These are phyloP conservation scores for Corticium candelabrum DNA, from an alignment of 37 sponge, comb jelly and placozoan species.

Conservation along the genomic window DNA sequence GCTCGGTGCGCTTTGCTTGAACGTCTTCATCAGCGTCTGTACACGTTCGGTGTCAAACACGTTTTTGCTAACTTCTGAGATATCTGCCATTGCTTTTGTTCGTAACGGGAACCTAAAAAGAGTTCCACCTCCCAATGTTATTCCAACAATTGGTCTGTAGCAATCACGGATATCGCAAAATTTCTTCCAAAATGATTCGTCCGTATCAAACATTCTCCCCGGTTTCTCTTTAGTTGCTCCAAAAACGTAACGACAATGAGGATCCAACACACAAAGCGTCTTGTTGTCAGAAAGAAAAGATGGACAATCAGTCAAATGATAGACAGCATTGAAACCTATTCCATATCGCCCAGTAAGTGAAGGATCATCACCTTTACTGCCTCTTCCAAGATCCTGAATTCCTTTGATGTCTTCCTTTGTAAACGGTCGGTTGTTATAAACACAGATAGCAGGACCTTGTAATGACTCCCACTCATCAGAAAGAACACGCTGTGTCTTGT, in stretches of 20 bases:
- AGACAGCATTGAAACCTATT: conserved; percentile 22
- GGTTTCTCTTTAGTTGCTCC: not conserved
- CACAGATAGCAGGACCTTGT: conserved; percentile 19
- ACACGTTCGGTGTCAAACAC: not conserved
- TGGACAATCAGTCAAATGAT: conserved; percentile 25
- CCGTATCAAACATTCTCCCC: not conserved
- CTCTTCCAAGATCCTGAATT: conserved; percentile 19
- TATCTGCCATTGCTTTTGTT: not conserved
- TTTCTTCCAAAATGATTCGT: not conserved
- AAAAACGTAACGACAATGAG: not conserved
- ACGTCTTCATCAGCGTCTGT: not conserved
- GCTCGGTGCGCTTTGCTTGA: not conserved
- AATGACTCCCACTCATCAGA: conserved; percentile 17
- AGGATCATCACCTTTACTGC: conserved; percentile 20
- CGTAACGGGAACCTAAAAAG: conserved; percentile 19
- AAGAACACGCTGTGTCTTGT: conserved; percentile 6
- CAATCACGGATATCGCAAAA: not conserved
- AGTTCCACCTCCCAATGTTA: conserved; percentile 1
- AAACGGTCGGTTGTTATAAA: conserved; percentile 16
- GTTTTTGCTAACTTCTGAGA: not conserved
- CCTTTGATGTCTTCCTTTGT: conserved; percentile 24
- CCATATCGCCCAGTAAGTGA: conserved; percentile 17
- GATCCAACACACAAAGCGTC: conserved; percentile 1
- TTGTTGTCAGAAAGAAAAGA: not conserved
- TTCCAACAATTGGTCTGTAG: not conserved